A percentile compares a stretch with the other conserved stretches of the same genome.
Conservation (phyloP, 2,888 invertebrate genomes). For the Blomia tropicalis region DNA sequence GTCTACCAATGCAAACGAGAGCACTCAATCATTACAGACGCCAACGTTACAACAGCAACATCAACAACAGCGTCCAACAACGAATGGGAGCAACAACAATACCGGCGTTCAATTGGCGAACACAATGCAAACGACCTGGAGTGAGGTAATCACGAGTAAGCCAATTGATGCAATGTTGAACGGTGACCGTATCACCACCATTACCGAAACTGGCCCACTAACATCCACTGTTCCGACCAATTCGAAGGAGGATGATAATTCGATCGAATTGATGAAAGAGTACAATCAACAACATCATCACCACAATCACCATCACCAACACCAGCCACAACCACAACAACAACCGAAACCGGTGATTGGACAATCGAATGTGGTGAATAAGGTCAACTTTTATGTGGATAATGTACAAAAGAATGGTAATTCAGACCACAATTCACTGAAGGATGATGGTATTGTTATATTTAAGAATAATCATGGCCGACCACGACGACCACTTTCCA, state of each 20-base stretch:
- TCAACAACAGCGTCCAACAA: not conserved
- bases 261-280: conserved; percentile 1
- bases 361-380: not conserved
- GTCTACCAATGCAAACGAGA: conserved; percentile 1
- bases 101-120: not conserved
- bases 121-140: not conserved
- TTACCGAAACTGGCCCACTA: too few relatives aligned
- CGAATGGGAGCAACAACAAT: not conserved
- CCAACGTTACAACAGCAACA: not conserved
- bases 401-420: not conserved
- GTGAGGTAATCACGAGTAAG: not conserved
- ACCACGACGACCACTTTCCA: not conserved
- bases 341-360: not conserved
- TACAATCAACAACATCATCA: too few relatives aligned
- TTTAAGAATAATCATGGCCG: conserved; percentile 7
- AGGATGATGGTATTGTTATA: not conserved
- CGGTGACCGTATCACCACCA: not conserved
- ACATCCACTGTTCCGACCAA: not conserved
- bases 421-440: not conserved
- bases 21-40: not conserved
- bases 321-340: not conserved
- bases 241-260: conserved; percentile 3
- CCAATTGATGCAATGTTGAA: not conserved
- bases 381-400: not conserved
- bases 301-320: too few relatives aligned